Conservation (phyloP, 2,113 vertebrate species). For the Pseudolaguvia tuberculata region DNA sequence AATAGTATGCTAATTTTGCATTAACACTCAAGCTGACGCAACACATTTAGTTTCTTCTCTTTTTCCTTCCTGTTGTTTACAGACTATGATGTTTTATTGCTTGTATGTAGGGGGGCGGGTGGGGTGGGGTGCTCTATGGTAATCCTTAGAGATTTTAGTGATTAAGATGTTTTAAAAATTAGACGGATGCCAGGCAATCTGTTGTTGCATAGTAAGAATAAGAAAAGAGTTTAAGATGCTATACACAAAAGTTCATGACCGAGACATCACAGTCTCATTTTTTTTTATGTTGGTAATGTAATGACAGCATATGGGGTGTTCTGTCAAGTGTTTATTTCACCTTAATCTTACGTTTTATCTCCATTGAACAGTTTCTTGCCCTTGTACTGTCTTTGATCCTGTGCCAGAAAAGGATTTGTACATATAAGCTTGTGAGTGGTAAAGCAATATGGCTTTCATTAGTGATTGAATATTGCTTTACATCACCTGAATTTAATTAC, state of each 20-base stretch:
- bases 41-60: not conserved
- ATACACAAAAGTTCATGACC: conserved; percentile 12
- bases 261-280: not conserved
- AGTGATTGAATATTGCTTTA: conserved; percentile 73
- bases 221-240: conserved; percentile 7
- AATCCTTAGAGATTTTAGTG: not conserved
- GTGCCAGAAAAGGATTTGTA: conserved; percentile 65
- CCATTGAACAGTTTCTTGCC: conserved; percentile 30
- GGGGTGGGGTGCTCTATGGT: not conserved
- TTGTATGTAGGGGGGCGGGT: too few relatives aligned
- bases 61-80: not conserved
- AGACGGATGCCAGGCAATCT: conserved; percentile 19
- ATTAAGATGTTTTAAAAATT: not conserved
- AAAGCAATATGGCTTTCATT: conserved; percentile 71
- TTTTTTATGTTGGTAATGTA: conserved; percentile 24
- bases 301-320: conserved; percentile 31
- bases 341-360: conserved; percentile 37
- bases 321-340: conserved; percentile 52
- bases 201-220: conserved; percentile 32
- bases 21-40: not conserved
- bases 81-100: not conserved
- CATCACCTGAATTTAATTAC: conserved; percentile 76
- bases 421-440: conserved; percentile 56
- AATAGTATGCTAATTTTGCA: not conserved
- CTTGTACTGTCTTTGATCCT: conserved; percentile 63